A percentile compares a stretch with the other conserved stretches of the same genome.
These are phyloP conservation scores for Drosophila demipolita DNA, from an alignment of 2,888 invertebrate species.

Conservation along the genomic window DNA sequence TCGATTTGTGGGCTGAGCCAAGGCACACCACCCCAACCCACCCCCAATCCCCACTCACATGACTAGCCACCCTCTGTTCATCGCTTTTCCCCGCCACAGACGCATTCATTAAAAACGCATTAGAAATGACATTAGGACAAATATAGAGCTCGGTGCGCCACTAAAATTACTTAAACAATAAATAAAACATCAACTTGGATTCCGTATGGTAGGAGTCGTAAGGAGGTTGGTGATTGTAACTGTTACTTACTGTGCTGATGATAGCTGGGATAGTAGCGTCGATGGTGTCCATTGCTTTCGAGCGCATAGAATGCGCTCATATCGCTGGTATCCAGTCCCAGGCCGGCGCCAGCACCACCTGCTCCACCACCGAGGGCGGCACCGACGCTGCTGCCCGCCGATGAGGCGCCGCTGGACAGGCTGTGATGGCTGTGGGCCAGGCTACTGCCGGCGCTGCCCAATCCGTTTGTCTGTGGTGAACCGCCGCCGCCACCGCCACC, in stretches of 20 bases:
- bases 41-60: constrained; percentile 3
- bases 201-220: background rate
- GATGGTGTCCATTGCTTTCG: constrained; percentile 85
- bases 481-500: constrained; percentile 84
- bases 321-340: constrained; percentile 84
- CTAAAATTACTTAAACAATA: constrained; percentile 71
- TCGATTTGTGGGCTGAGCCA: constrained; percentile 76
- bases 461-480: constrained; percentile 84
- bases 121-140: constrained; percentile 80
- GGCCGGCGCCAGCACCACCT: constrained; percentile 71
- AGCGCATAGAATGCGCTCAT: constrained; percentile 85
- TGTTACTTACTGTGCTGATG: constrained; percentile 84
- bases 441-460: constrained; percentile 81
- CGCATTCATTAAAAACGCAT: constrained; percentile 82
- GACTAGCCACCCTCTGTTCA: background rate
- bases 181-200: constrained; percentile 54
- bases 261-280: constrained; percentile 85
- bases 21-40: background rate
- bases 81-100: constrained; percentile 11
- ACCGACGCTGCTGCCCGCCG: constrained; percentile 81
- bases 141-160: constrained; percentile 60
- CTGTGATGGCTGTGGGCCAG: constrained; percentile 82
- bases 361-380: constrained; percentile 77
- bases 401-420: constrained; percentile 82
- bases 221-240: background rate